These are phyloP conservation scores for Connochaetes taurinus DNA, from an alignment of 2,113 vertebrate species.

Conservation along the genomic window DNA sequence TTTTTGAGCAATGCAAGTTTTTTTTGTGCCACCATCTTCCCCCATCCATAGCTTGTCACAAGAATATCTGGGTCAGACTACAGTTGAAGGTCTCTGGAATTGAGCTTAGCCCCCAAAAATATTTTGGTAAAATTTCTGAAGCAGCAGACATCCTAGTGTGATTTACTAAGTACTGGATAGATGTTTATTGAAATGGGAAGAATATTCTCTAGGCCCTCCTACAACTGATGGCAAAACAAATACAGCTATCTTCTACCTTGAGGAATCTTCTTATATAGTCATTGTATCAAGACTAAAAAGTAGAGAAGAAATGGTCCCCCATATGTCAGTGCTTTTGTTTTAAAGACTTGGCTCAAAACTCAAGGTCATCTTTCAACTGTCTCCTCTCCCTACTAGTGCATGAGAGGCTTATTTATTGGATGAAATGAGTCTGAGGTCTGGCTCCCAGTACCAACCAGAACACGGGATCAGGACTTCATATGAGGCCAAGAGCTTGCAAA, in stretches of 20 bases:
- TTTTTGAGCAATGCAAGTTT: not conserved
- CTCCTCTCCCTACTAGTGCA: not conserved
- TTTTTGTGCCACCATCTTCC: too few relatives aligned
- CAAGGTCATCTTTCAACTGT: not conserved
- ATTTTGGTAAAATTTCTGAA: not conserved
- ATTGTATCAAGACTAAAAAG: not conserved
- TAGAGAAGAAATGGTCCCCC: not conserved
- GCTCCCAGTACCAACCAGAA: not conserved
- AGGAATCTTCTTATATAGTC: not conserved
- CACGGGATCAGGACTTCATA: not conserved
- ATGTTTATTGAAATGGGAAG: not conserved
- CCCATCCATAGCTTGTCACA: not conserved
- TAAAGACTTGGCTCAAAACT: not conserved
- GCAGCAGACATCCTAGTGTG: not conserved
- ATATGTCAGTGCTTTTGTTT: not conserved
- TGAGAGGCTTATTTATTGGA: not conserved
- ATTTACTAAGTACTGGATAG: not conserved
- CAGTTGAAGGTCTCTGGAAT: not conserved
- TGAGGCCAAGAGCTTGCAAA: not conserved
- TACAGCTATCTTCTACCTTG: not conserved
- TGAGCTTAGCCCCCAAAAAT: not conserved
- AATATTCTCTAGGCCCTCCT: not conserved
- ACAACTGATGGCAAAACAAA: not conserved
- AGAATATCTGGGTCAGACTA: not conserved
- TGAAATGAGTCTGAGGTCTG: not conserved